A percentile compares a stretch with the other conserved stretches of the same genome.
Conservation (phyloP, 1,140 invertebrate genomes). For the Brachystomella parvula region DNA sequence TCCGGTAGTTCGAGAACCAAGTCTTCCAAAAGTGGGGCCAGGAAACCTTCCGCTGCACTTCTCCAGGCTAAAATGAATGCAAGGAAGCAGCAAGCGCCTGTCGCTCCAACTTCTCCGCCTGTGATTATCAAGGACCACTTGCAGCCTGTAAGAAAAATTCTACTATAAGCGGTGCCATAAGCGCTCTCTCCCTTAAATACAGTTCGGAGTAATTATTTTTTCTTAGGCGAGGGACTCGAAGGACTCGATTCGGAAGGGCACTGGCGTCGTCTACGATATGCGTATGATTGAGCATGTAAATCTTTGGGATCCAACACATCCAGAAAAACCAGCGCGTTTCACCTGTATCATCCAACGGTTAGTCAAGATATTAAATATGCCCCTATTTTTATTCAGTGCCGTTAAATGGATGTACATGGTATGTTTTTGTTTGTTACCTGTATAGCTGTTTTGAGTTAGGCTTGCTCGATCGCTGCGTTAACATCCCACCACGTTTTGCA, state of each 20-base stretch:
- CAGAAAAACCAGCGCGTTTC: slow-evolving; percentile 49
- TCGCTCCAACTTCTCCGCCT: slow-evolving; percentile 2
- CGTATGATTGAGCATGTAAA: slow-evolving; percentile 69
- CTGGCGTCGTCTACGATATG: slow-evolving; percentile 69
- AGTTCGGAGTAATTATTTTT: neutral
- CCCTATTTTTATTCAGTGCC: slow-evolving; percentile 1
- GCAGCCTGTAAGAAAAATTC: slow-evolving; percentile 24
- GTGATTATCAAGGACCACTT: slow-evolving; percentile 33
- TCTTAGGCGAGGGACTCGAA: slow-evolving; percentile 56
- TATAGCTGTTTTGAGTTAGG: slow-evolving; percentile 61
- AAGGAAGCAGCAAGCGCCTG: slow-evolving; percentile 11
- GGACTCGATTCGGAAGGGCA: slow-evolving; percentile 50
- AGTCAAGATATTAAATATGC: no score
- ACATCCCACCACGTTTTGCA: slow-evolving; percentile 52
- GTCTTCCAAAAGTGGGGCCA: no score
- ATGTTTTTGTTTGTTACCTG: neutral
- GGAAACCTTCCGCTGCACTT: slow-evolving; percentile 28
- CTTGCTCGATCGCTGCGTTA: slow-evolving; percentile 59
- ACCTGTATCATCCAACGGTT: slow-evolving; percentile 26
- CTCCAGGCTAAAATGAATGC: slow-evolving; percentile 31
- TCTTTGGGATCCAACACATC: slow-evolving; percentile 73
- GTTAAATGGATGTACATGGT: neutral
- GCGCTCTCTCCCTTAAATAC: neutral
- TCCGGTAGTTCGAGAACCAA: no score
- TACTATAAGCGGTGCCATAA: neutral